phyloP scores from a whole-genome alignment of 2,888 invertebrate species.

The Ormia ochracea region DNA sequence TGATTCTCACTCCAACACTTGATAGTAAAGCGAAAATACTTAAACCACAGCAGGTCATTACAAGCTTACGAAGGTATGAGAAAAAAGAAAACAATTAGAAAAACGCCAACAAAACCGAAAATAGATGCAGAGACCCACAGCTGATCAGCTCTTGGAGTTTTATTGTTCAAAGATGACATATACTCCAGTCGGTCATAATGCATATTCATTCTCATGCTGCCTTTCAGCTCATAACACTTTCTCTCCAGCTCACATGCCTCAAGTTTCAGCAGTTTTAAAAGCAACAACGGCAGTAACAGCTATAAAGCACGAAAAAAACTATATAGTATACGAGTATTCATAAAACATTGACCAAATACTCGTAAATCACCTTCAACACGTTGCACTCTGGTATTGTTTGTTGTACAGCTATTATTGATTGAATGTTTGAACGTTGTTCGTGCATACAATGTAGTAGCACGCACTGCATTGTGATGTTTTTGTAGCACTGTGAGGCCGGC shows the following conservation, averaged over 20 bases:
- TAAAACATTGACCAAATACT: conserved; percentile 49
- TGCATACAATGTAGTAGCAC: no score
- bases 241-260: conserved; percentile 21
- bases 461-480: not conserved
- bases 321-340: conserved; percentile 6
- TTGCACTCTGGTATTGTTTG: conserved; percentile 14
- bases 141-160: conserved; percentile 44
- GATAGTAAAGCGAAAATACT: not conserved
- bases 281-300: conserved; percentile 40
- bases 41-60: not conserved
- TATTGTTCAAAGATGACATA: conserved; percentile 53
- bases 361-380: conserved; percentile 57
- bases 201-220: conserved; percentile 11
- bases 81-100: not conserved
- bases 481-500: conserved; percentile 5
- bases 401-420: not conserved
- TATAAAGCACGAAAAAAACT: not conserved
- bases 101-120: not conserved
- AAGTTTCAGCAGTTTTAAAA: conserved; percentile 40
- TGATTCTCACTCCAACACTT: conserved; percentile 24
- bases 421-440: conserved; percentile 12
- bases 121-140: conserved; percentile 27
- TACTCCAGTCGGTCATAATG: conserved; percentile 52
- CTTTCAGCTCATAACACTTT: conserved; percentile 4
- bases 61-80: not conserved